These are phyloP conservation scores for Tanypteryx hageni DNA, from an alignment of 2,888 invertebrate genomes.

Conservation along the genomic window DNA sequence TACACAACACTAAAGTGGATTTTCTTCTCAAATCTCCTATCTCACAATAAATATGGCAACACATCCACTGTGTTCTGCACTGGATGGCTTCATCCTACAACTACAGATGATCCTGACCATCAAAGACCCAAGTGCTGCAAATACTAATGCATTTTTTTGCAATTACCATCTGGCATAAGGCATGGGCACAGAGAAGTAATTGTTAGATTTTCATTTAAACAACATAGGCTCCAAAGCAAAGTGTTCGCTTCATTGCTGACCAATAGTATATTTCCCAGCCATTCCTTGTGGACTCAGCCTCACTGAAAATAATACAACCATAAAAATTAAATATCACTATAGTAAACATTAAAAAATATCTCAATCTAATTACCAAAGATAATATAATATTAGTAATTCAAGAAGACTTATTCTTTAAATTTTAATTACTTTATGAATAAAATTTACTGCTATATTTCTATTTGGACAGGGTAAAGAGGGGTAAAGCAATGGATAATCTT, in stretches of 20 bases:
- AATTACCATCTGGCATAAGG: constrained; percentile 64
- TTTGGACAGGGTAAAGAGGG: too few relatives aligned
- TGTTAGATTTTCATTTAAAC: neutral
- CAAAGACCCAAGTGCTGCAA: constrained; percentile 68
- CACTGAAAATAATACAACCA: constrained; percentile 74
- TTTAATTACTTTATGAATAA: too few relatives aligned
- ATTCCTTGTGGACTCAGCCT: constrained; percentile 86
- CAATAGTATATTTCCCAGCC: constrained; percentile 98
- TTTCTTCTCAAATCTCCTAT: constrained; percentile 9
- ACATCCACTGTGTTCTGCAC: constrained; percentile 48
- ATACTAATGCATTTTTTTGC: constrained; percentile 70
- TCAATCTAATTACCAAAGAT: too few relatives aligned
- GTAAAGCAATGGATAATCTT: too few relatives aligned
- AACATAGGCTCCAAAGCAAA: constrained; percentile 88
- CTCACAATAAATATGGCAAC: constrained; percentile 54
- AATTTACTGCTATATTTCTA: too few relatives aligned
- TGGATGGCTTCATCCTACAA: constrained; percentile 63
- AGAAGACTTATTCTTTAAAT: too few relatives aligned
- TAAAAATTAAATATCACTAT: too few relatives aligned
- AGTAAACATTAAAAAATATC: too few relatives aligned
- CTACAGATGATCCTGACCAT: constrained; percentile 69
- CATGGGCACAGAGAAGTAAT: constrained; percentile 76
- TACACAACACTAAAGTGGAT: constrained; percentile 58
- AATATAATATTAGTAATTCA: too few relatives aligned
- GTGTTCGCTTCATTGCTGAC: constrained; percentile 94